A percentile compares a stretch with the other conserved stretches of the same genome.
Conservation (phyloP, 2,888 invertebrate species). For the Sminthurides aquaticus region DNA sequence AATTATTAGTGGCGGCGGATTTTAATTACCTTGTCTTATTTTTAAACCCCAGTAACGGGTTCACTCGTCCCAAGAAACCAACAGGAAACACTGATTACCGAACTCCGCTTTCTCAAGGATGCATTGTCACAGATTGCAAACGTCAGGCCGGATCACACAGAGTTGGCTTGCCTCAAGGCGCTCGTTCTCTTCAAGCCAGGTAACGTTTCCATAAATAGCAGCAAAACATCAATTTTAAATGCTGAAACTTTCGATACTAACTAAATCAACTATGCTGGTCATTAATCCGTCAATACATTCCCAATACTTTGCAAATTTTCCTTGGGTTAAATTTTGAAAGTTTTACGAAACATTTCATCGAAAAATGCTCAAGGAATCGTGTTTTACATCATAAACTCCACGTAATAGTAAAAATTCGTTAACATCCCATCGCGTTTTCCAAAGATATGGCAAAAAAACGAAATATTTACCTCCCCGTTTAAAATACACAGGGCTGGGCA, state of each 20-base stretch:
- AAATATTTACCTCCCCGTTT: too few relatives aligned
- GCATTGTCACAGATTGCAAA: conserved; percentile 59
- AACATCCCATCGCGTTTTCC: too few relatives aligned
- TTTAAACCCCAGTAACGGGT: conserved; percentile 47
- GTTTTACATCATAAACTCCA: too few relatives aligned
- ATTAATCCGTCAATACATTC: not conserved
- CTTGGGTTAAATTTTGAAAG: too few relatives aligned
- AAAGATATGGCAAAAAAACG: too few relatives aligned
- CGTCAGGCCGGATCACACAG: conserved; percentile 67
- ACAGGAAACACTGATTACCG: conserved; percentile 53
- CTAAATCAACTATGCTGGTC: not conserved
- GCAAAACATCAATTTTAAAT: conserved; percentile 2
- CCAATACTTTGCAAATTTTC: too few relatives aligned
- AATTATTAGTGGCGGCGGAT: too few relatives aligned
- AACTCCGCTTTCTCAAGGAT: conserved; percentile 57
- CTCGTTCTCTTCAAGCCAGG: conserved; percentile 73
- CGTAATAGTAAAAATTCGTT: too few relatives aligned
- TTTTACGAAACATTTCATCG: not conserved
- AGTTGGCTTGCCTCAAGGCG: conserved; percentile 77
- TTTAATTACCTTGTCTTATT: too few relatives aligned
- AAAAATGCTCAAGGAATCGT: too few relatives aligned
- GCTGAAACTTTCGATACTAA: too few relatives aligned
- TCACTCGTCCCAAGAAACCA: conserved; percentile 52
- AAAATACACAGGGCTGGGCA: too few relatives aligned
- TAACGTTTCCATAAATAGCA: conserved; percentile 46